A percentile compares a stretch with the other conserved stretches of the same genome.
phyloP scores from a whole-genome alignment of 2,888 invertebrate genomes.

The Synergus japonicus region DNA sequence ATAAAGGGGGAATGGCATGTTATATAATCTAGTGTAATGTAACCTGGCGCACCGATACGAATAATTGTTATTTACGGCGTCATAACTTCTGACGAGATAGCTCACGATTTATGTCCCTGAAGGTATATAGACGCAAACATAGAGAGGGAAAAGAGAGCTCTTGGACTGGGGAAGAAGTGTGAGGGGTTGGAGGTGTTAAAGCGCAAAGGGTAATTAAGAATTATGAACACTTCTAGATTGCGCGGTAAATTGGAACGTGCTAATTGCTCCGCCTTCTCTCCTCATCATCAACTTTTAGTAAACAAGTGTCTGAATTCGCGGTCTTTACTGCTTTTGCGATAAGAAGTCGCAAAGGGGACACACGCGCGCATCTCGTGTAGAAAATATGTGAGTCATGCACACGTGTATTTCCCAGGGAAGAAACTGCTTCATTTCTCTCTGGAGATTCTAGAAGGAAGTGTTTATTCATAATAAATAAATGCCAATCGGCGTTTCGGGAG shows the following conservation, averaged over 20 bases:
- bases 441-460: conserved; percentile 3
- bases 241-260: conserved; percentile 27
- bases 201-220: conserved; percentile 33
- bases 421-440: conserved; percentile 1
- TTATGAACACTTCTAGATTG: conserved; percentile 36
- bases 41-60: conserved; percentile 19
- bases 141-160: neutral
- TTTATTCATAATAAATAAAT: conserved; percentile 8
- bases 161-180: neutral
- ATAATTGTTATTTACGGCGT: conserved; percentile 37
- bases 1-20: neutral
- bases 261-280: conserved; percentile 22
- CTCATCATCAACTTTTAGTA: conserved; percentile 6
- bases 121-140: conserved; percentile 19
- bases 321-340: neutral
- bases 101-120: conserved; percentile 26
- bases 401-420: neutral
- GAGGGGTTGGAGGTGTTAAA: conserved; percentile 7
- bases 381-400: neutral
- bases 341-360: neutral
- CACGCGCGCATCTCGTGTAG: neutral
- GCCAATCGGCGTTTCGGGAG: neutral
- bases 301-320: conserved; percentile 15
- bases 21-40: conserved; percentile 5
- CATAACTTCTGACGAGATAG: conserved; percentile 38